Conservation (phyloP, 2,113 vertebrate species). For the Donacobius atricapilla region DNA sequence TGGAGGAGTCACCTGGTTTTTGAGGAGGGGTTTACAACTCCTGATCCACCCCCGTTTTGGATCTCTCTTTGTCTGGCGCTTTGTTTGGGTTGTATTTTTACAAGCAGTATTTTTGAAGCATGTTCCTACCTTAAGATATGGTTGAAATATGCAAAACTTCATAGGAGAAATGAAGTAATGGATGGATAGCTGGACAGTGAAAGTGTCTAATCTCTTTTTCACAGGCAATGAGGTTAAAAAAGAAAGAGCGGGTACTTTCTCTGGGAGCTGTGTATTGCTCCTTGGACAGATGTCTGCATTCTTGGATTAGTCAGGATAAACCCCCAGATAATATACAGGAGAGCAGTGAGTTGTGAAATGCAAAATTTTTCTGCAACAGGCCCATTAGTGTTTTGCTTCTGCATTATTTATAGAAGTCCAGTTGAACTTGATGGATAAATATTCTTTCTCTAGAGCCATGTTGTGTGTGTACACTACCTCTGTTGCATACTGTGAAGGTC, state of each 20-base stretch:
- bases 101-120: not conserved
- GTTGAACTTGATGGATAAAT: not conserved
- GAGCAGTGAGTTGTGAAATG: conserved; percentile 4
- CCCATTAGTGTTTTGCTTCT: conserved; percentile 29
- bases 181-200: not conserved
- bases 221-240: not conserved
- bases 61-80: not conserved
- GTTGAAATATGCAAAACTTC: not conserved
- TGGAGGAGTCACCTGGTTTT: not conserved
- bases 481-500: not conserved
- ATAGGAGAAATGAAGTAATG: not conserved
- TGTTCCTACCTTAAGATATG: not conserved
- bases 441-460: not conserved
- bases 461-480: not conserved
- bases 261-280: not conserved
- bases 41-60: not conserved
- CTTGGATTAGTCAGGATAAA: conserved; percentile 4
- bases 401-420: conserved; percentile 33
- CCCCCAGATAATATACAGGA: not conserved
- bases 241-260: not conserved
- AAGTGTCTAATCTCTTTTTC: not conserved
- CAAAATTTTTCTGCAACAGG: not conserved
- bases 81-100: not conserved
- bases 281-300: not conserved
- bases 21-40: not conserved